Base-by-base conservation (phyloP, 92 coral and sea anemone genomes). In the Umimayanthus kanabou region DNA sequence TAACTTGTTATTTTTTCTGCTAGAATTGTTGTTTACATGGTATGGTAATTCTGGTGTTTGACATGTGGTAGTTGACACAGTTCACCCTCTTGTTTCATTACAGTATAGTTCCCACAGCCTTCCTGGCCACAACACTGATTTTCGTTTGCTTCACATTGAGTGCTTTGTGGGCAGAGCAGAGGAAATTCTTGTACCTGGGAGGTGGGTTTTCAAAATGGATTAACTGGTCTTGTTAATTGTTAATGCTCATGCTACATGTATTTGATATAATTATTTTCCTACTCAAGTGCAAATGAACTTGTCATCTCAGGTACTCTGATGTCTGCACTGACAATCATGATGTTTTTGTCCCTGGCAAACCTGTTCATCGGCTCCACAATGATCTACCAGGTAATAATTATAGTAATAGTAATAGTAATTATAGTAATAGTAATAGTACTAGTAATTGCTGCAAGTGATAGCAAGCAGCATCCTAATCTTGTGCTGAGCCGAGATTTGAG, bases 111-210 rank as follows among this genome's bases (percentile, higher is more conserved):
- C 95, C 94, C 14, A 95, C 99, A 10, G 99, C 99, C 18, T 97
- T 97, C 92, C 88, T 97, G 92, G 95, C 95, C 84, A 97, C 99
- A 20, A 93, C 94, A 37, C 73, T 97, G 91, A 92, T 97, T 82
- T 97, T 97, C 81, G 92, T 90, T 65, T 97, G 99, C 86, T 97
- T 97, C 88, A 91, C 99, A 23, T 67, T 97, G 93, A 95, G 99
- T 91, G 99, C 99, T 16, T 82, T 97, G 94, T 97, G 96, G 98
- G 99, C 99, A 39, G 93, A 97, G 86, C 88, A 97, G 90, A 91
- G 99, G 75, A 80, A 88, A 80, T 95, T 86, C 77, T 91, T 97
- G 42, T 97, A 97, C 89, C 85, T 97, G 77, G 99, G 98, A 92
- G 99, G 99, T 97, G 71, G 88, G 91, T 18, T 25, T 33, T 33